Conservation (phyloP, 2,113 vertebrate species). For the Butorides virescens region DNA sequence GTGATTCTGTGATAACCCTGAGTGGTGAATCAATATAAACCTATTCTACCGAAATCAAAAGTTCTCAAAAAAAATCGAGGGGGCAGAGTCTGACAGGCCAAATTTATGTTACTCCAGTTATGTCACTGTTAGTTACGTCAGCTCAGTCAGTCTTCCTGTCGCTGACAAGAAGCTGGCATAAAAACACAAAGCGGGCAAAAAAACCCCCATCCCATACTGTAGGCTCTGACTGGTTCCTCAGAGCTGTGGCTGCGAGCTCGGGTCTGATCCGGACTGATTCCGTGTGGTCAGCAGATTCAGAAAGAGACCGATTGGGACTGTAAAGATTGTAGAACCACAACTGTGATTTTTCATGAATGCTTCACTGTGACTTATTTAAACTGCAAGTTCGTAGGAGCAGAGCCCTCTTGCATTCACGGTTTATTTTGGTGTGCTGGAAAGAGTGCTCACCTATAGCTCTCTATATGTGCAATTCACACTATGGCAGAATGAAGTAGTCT, state of each 20-base stretch:
- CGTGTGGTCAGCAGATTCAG: neutral
- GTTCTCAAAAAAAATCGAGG: neutral
- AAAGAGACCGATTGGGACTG: neutral
- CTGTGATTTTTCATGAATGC: neutral
- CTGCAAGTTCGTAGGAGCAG: neutral
- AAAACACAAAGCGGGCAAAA: neutral
- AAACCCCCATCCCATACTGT: fast-evolving
- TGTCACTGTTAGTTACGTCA: neutral
- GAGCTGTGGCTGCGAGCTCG: neutral
- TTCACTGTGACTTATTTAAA: neutral
- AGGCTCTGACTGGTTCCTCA: neutral
- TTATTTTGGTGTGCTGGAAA: neutral
- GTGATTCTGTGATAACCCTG: neutral
- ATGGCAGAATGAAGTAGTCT: neutral
- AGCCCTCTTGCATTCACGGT: neutral
- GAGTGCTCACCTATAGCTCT: neutral
- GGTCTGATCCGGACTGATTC: neutral
- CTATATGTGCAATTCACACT: neutral
- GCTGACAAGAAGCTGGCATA: slow-evolving; percentile 9
- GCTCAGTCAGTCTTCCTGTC: neutral
- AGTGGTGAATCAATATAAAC: neutral
- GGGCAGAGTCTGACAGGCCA: neutral
- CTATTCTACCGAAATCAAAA: neutral
- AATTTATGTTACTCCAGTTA: slow-evolving; percentile 28
- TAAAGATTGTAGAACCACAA: neutral